These are phyloP conservation scores for Cosmopolites sordidus DNA, from an alignment of 2,888 invertebrate species.

Conservation along the genomic window DNA sequence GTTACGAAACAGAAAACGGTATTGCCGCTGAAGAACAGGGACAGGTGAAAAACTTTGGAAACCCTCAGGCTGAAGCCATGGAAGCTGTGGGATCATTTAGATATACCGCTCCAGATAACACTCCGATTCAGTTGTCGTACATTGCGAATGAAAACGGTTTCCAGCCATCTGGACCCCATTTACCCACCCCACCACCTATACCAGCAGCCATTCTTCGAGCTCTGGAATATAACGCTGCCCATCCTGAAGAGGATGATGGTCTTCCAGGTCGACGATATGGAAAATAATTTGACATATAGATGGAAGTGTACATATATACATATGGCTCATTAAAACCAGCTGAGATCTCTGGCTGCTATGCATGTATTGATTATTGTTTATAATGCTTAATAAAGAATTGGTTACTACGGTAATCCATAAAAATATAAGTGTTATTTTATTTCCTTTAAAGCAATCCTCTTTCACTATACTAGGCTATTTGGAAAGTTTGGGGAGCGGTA, in stretches of 20 bases:
- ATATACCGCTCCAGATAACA: slow-evolving; percentile 66
- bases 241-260: slow-evolving; percentile 52
- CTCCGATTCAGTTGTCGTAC: slow-evolving; percentile 40
- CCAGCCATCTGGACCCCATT: slow-evolving; percentile 45
- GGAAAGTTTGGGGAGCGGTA: too few relatives aligned
- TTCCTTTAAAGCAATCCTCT: too few relatives aligned
- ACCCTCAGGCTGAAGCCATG: slow-evolving; percentile 25
- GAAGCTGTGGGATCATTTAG: slow-evolving; percentile 59
- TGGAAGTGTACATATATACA: background rate
- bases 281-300: slow-evolving; percentile 1
- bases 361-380: background rate
- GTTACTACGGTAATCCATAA: slow-evolving; percentile 18
- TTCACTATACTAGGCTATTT: too few relatives aligned
- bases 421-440: background rate
- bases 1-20: slow-evolving; percentile 57
- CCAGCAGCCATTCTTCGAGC: slow-evolving; percentile 65
- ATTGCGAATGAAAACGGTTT: slow-evolving; percentile 56
- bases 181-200: slow-evolving; percentile 62
- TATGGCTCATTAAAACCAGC: background rate
- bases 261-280: slow-evolving; percentile 6
- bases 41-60: slow-evolving; percentile 29
- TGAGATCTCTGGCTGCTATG: slow-evolving; percentile 6
- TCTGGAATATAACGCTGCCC: slow-evolving; percentile 61
- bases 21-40: slow-evolving; percentile 58
- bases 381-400: slow-evolving; percentile 10